Percentiles rank a stretch among this genome's conserved stretches.
These are phyloP conservation scores for Semaprochilodus insignis DNA, from an alignment of 2,797 vertebrate species.

Conservation along the genomic window DNA sequence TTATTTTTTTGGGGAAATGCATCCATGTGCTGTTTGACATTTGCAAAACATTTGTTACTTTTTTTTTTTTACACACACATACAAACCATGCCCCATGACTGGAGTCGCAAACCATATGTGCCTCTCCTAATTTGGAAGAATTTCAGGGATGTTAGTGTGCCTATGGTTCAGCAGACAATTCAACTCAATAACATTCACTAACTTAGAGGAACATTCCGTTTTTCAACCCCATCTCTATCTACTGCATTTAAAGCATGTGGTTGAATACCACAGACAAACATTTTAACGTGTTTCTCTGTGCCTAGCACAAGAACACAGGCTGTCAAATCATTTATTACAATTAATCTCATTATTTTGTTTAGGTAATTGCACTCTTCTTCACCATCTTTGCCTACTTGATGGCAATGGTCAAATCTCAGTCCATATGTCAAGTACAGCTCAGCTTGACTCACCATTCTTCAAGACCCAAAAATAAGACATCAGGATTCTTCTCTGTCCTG, in stretches of 20 bases:
- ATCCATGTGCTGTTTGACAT: neutral
- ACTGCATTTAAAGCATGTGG: neutral
- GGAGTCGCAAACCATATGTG: constrained; percentile 52
- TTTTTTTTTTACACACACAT: constrained; percentile 21
- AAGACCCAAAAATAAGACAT: too few species aligned
- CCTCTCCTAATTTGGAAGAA: constrained; percentile 47
- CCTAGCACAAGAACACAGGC: neutral
- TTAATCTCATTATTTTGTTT: too few species aligned
- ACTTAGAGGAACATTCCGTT: neutral
- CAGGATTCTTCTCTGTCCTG: too few species aligned
- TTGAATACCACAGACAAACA: neutral
- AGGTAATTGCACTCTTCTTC: too few species aligned
- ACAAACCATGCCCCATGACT: constrained; percentile 31
- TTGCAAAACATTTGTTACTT: neutral
- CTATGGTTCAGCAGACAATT: constrained; percentile 10
- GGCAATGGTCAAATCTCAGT: too few species aligned
- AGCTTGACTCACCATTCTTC: too few species aligned
- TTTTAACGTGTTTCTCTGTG: neutral
- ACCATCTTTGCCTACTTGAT: too few species aligned
- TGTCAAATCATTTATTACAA: too few species aligned
- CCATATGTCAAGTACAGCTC: too few species aligned
- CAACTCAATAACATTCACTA: neutral
- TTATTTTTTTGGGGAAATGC: neutral
- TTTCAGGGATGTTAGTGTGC: constrained; percentile 49
- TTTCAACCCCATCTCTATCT: neutral